Conservation (phyloP, 64 coral and sea anemone species). For the Stylophora pistillata region DNA sequence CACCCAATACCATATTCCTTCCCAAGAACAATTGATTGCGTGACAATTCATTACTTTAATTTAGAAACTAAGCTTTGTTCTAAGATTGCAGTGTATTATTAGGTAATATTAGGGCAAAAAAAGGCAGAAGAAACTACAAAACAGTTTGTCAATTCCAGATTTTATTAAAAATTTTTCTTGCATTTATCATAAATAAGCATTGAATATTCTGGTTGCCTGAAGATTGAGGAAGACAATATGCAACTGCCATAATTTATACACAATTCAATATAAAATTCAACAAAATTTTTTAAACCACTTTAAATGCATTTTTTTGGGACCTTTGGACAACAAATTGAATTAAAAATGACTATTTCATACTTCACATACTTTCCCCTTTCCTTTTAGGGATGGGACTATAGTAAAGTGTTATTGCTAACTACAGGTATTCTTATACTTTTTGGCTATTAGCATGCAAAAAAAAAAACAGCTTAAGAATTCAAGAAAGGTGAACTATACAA, state of each 20-base stretch:
- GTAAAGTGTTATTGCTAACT: too few relatives aligned
- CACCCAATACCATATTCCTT: too few relatives aligned
- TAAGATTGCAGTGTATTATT: not conserved
- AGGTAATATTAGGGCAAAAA: not conserved
- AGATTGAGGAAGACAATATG: not conserved
- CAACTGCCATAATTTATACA: not conserved
- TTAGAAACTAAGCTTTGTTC: too few relatives aligned
- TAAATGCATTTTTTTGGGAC: not conserved
- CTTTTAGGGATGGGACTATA: too few relatives aligned
- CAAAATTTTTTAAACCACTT: not conserved
- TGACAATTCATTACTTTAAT: too few relatives aligned
- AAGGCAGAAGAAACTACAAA: not conserved
- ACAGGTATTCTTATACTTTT: too few relatives aligned
- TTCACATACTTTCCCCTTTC: too few relatives aligned
- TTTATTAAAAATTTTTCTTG: conserved; percentile 9
- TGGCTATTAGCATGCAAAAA: too few relatives aligned
- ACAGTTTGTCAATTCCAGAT: not conserved
- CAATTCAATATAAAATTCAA: conserved; percentile 12
- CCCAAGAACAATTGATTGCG: too few relatives aligned
- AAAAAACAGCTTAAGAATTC: too few relatives aligned
- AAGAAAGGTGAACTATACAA: too few relatives aligned
- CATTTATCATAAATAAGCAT: conserved; percentile 21
- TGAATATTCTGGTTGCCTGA: not conserved
- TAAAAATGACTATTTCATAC: not conserved
- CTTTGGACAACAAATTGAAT: not conserved